Conservation (phyloP, 1,140 invertebrate species). For the Euwallacea fornicatus region DNA sequence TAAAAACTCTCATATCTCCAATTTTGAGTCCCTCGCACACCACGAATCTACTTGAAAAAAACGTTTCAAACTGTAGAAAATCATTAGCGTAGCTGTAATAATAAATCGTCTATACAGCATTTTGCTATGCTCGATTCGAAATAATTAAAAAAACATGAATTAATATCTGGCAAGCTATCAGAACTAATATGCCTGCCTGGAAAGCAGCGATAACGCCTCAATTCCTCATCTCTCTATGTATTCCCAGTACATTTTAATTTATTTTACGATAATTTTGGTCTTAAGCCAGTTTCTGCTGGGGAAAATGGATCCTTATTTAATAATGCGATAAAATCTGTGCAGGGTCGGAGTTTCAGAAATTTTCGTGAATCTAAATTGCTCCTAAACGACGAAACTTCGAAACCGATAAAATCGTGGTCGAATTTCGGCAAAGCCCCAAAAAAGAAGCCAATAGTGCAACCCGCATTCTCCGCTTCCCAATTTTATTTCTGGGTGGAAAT, state of each 20-base stretch:
- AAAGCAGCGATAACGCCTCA: not conserved
- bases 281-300: not conserved
- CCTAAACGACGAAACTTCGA: not conserved
- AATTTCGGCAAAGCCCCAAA: not conserved
- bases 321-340: not conserved
- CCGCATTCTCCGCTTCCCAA: not conserved
- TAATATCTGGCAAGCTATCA: not conserved
- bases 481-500: not conserved
- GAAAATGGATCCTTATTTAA: not conserved
- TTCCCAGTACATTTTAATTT: slow-evolving; percentile 4
- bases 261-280: slow-evolving; percentile 1
- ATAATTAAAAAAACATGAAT: not conserved
- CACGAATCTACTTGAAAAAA: too few species aligned
- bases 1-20: too few species aligned
- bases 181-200: not conserved
- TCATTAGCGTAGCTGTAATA: too few species aligned
- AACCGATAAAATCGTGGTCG: not conserved
- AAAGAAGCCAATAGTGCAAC: not conserved
- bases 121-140: too few species aligned
- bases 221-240: slow-evolving; percentile 4
- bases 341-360: not conserved
- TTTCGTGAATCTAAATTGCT: not conserved
- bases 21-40: too few species aligned
- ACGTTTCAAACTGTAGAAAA: too few species aligned
- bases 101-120: too few species aligned